These are phyloP conservation scores for Eugnorisma glareosa DNA, from an alignment of 2,888 invertebrate genomes.

Conservation along the genomic window DNA sequence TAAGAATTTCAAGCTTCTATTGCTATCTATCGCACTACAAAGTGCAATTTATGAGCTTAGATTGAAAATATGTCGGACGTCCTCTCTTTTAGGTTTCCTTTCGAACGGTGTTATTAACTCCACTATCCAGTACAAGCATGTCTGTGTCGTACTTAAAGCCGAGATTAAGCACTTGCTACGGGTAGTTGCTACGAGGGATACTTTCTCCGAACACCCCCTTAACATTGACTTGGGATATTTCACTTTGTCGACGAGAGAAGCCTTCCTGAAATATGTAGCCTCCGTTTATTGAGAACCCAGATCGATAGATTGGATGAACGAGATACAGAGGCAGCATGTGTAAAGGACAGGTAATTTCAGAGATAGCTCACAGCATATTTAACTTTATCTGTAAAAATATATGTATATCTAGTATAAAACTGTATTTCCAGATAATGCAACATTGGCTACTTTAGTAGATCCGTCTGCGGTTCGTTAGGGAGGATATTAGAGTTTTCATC, in stretches of 20 bases:
- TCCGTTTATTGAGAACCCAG: slow-evolving; percentile 44
- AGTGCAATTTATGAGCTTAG: slow-evolving; percentile 1
- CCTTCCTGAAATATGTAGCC: slow-evolving; percentile 21
- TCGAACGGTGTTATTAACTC: background rate
- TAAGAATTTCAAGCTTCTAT: slow-evolving; percentile 32
- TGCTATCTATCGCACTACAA: background rate
- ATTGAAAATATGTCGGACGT: slow-evolving; percentile 5
- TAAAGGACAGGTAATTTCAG: slow-evolving; percentile 38
- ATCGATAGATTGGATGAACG: slow-evolving; percentile 45
- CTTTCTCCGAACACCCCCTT: slow-evolving; percentile 12
- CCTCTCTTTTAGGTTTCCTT: background rate
- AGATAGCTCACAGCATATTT: slow-evolving; percentile 25
- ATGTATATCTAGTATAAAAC: slow-evolving; percentile 2
- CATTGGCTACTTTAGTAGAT: slow-evolving; percentile 9
- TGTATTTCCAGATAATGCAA: background rate
- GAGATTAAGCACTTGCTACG: slow-evolving; percentile 20
- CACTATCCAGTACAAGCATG: background rate
- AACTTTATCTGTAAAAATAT: slow-evolving; percentile 14
- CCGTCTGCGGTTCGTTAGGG: background rate
- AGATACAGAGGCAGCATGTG: slow-evolving; percentile 48
- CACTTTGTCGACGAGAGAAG: slow-evolving; percentile 16
- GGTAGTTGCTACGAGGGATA: background rate
- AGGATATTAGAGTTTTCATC: slow-evolving; percentile 9
- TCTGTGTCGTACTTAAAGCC: slow-evolving; percentile 7
- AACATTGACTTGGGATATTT: slow-evolving; percentile 37